Percentiles rank a stretch among this genome's conserved stretches.
Conservation (phyloP, 2,888 invertebrate species). For the Trisateles emortualis region DNA sequence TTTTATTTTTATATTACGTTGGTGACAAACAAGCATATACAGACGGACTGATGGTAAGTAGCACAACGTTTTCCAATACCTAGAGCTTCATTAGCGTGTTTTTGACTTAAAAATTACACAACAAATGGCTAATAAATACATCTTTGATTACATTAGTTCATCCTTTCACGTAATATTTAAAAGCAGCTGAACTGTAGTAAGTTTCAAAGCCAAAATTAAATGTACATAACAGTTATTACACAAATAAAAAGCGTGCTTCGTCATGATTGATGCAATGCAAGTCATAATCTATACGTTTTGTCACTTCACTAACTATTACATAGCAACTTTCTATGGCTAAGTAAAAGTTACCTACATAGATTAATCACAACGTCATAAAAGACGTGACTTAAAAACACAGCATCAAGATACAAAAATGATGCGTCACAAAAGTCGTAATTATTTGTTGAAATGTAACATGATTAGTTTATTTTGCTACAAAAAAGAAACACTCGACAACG, state of each 20-base stretch:
- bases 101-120: too few relatives aligned
- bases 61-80: too few relatives aligned
- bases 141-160: too few relatives aligned
- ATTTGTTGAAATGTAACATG: not conserved
- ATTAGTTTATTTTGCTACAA: not conserved
- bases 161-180: conserved; percentile 20
- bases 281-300: conserved; percentile 37
- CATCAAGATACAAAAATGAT: conserved; percentile 5
- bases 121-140: too few relatives aligned
- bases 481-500: too few relatives aligned
- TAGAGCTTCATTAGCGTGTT: too few relatives aligned
- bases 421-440: conserved; percentile 1
- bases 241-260: conserved; percentile 10
- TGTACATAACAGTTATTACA: conserved; percentile 19
- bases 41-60: too few relatives aligned
- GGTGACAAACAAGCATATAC: too few relatives aligned
- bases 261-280: conserved; percentile 39
- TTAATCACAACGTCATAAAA: conserved; percentile 17
- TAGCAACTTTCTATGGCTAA: conserved; percentile 29
- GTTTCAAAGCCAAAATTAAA: conserved; percentile 14
- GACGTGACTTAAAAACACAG: conserved; percentile 6
- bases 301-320: conserved; percentile 23
- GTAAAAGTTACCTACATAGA: conserved; percentile 34
- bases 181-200: conserved; percentile 1
- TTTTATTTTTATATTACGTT: too few relatives aligned